phyloP scores from a whole-genome alignment of 2,113 vertebrate genomes.

The Heliornis fulica region DNA sequence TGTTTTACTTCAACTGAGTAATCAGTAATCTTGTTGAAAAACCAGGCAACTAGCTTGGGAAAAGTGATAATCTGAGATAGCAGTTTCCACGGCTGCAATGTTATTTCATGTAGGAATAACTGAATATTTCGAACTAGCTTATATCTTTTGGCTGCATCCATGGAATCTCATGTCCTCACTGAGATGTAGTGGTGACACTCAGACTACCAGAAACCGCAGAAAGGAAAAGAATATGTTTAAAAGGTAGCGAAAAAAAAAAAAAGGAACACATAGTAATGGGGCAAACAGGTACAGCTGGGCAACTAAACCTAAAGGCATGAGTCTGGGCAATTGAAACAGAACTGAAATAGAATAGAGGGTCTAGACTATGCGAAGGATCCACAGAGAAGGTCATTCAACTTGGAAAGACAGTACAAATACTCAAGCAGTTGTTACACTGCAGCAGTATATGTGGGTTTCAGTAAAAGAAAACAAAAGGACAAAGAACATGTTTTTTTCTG shows the following conservation, averaged over 20 bases:
- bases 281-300: not conserved
- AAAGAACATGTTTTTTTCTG: not conserved
- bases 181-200: not conserved
- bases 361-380: not conserved
- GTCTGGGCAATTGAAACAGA: not conserved
- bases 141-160: not conserved
- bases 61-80: not conserved
- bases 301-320: not conserved
- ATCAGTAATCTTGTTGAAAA: not conserved
- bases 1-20: not conserved
- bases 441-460: not conserved
- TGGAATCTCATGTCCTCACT: not conserved
- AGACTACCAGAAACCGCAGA: not conserved
- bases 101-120: not conserved
- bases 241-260: fast-evolving
- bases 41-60: not conserved
- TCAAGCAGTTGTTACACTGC: not conserved
- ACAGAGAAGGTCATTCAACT: not conserved
- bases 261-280: not conserved
- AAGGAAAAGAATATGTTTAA: not conserved
- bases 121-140: not conserved
- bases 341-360: not conserved
- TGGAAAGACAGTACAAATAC: not conserved
- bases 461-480: not conserved
- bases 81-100: not conserved